These are phyloP conservation scores for Dipodomys spectabilis DNA, from an alignment of 2,113 vertebrate species.

Conservation along the genomic window DNA sequence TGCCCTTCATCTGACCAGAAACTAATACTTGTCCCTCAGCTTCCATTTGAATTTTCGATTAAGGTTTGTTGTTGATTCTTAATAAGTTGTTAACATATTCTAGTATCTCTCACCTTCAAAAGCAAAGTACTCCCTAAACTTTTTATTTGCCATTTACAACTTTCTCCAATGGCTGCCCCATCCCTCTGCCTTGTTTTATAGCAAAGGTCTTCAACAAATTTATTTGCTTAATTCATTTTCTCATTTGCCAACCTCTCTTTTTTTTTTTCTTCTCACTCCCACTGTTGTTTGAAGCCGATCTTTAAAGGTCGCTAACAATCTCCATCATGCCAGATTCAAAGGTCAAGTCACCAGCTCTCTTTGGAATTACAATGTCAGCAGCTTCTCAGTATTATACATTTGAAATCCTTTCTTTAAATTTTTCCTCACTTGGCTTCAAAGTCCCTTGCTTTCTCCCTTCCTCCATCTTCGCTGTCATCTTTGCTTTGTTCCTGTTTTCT, in stretches of 20 bases:
- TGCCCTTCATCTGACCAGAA: neutral
- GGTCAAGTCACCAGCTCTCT: neutral
- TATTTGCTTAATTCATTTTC: conserved; percentile 27
- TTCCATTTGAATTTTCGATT: neutral
- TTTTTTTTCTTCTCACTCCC: neutral
- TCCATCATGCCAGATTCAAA: conserved; percentile 52
- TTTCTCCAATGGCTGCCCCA: neutral
- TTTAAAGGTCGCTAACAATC: conserved; percentile 53
- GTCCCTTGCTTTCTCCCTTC: neutral
- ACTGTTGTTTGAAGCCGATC: neutral
- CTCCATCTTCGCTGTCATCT: neutral
- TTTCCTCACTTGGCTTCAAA: neutral
- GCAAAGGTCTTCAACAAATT: neutral
- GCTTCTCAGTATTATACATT: neutral
- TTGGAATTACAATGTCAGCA: neutral
- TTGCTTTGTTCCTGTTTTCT: neutral
- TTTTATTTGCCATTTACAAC: neutral
- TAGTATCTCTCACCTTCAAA: neutral
- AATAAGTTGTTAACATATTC: neutral
- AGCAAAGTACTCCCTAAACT: neutral
- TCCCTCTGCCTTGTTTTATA: neutral
- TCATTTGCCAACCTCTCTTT: neutral
- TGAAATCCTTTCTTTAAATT: neutral
- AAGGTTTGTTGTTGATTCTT: neutral
- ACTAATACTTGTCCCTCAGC: neutral